These are phyloP conservation scores for Tragelaphus oryx DNA, from an alignment of 2,797 vertebrate species.

Conservation along the genomic window DNA sequence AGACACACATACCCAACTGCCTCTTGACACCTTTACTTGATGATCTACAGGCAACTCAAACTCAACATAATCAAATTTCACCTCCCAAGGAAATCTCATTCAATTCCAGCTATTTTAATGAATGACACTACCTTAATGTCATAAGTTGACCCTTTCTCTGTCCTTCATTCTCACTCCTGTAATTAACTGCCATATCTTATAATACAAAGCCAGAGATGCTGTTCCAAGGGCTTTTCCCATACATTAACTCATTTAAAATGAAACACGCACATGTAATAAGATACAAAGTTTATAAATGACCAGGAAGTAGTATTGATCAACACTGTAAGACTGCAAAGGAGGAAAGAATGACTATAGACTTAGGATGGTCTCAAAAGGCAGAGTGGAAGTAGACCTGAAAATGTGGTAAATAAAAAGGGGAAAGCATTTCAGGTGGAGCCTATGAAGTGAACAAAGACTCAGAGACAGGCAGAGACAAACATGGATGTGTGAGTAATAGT, in stretches of 20 bases:
- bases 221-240: not conserved
- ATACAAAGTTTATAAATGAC: not conserved
- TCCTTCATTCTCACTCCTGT: not conserved
- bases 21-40: not conserved
- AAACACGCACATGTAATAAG: not conserved
- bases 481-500: not conserved
- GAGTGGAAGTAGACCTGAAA: not conserved
- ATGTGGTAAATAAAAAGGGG: not conserved
- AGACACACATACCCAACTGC: not conserved
- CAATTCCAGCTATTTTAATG: conserved; percentile 13
- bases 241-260: not conserved
- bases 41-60: not conserved
- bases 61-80: not conserved
- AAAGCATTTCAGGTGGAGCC: conserved; percentile 6
- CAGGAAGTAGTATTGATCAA: not conserved
- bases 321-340: not conserved
- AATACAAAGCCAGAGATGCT: not conserved
- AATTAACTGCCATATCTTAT: not conserved
- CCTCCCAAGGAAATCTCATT: conserved; percentile 3
- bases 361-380: not conserved
- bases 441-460: not conserved
- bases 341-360: not conserved
- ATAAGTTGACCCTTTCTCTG: not conserved
- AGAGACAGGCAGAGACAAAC: not conserved
- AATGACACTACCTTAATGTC: not conserved